phyloP scores from a whole-genome alignment of 2,113 vertebrate genomes.

The Neodontobutis hainanensis region DNA sequence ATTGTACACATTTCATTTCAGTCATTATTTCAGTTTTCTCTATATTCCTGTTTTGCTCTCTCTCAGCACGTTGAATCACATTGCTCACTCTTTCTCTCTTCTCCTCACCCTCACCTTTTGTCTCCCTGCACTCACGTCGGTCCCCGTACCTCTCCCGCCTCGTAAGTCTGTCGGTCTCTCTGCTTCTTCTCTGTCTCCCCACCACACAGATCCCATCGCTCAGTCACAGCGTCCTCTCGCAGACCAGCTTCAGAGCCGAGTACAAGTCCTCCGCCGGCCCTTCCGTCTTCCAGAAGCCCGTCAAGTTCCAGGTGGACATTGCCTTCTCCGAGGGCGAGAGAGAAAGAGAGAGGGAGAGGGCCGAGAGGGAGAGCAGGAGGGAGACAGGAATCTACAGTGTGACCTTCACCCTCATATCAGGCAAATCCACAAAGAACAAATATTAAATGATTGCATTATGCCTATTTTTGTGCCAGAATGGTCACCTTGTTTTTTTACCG shows the following conservation, averaged over 20 bases:
- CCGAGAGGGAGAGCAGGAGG: constrained; percentile 80
- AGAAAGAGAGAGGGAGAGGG: constrained; percentile 79
- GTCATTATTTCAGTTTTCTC: constrained; percentile 52
- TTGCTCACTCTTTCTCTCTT: constrained; percentile 72
- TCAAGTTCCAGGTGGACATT: constrained; percentile 94
- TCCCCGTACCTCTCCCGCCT: constrained; percentile 65
- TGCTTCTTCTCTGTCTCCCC: constrained; percentile 70
- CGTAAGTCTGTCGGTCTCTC: constrained; percentile 71
- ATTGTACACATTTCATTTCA: constrained; percentile 49
- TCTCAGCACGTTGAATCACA: constrained; percentile 54
- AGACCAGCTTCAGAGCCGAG: constrained; percentile 93
- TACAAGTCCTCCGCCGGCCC: constrained; percentile 91
- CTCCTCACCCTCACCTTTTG: constrained; percentile 75
- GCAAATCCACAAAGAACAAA: constrained; percentile 53
- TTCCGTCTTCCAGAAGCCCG: constrained; percentile 94
- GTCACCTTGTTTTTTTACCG: too few species aligned
- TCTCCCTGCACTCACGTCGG: constrained; percentile 69
- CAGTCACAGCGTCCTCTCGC: constrained; percentile 93
- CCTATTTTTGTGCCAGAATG: too few species aligned
- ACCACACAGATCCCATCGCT: constrained; percentile 87
- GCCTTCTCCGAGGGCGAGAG: constrained; percentile 88
- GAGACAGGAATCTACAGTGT: constrained; percentile 90
- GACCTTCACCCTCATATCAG: constrained; percentile 92
- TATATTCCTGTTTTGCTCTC: constrained; percentile 55
- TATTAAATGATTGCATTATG: background rate